A percentile compares a stretch with the other conserved stretches of the same genome.
These are phyloP conservation scores for Mesitornis unicolor DNA, from an alignment of 2,113 vertebrate species.

Conservation along the genomic window DNA sequence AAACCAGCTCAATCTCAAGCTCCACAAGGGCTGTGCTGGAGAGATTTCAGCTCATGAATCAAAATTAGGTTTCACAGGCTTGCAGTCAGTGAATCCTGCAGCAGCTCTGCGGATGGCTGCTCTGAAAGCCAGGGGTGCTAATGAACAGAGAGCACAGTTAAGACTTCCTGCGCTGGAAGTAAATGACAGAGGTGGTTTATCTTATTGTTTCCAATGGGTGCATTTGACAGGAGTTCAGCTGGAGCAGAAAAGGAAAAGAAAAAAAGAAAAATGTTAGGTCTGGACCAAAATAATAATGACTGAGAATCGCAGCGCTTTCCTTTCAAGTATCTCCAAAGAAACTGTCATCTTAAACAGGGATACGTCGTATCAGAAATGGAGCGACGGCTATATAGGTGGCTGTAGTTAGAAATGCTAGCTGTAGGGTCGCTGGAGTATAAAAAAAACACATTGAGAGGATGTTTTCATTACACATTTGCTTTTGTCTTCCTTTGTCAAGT, in stretches of 20 bases:
- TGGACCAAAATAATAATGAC: conserved; percentile 54
- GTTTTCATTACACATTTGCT: conserved; percentile 44
- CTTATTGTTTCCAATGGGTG: conserved; percentile 64
- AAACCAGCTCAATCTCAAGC: not conserved
- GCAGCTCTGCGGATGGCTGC: conserved; percentile 53
- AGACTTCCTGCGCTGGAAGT: conserved; percentile 52
- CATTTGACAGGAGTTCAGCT: conserved; percentile 34
- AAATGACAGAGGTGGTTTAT: conserved; percentile 70
- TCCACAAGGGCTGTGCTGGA: not conserved
- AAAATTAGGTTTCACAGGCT: conserved; percentile 52
- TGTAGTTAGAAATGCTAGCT: conserved; percentile 39
- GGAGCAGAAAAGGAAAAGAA: not conserved
- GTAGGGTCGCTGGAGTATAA: conserved; percentile 33
- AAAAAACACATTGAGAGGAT: conserved; percentile 28
- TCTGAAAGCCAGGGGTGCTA: conserved; percentile 16
- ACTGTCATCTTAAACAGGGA: conserved; percentile 19
- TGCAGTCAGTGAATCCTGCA: not conserved
- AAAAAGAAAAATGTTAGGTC: conserved; percentile 8
- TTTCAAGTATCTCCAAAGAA: conserved; percentile 52
- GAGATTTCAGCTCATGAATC: conserved; percentile 48
- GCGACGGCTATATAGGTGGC: conserved; percentile 38
- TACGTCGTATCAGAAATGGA: not conserved
- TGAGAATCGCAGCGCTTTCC: not conserved
- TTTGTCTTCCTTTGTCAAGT: conserved; percentile 50
- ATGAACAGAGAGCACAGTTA: conserved; percentile 47